phyloP scores from a whole-genome alignment of 2,797 vertebrate genomes.

The Ispidina picta region DNA sequence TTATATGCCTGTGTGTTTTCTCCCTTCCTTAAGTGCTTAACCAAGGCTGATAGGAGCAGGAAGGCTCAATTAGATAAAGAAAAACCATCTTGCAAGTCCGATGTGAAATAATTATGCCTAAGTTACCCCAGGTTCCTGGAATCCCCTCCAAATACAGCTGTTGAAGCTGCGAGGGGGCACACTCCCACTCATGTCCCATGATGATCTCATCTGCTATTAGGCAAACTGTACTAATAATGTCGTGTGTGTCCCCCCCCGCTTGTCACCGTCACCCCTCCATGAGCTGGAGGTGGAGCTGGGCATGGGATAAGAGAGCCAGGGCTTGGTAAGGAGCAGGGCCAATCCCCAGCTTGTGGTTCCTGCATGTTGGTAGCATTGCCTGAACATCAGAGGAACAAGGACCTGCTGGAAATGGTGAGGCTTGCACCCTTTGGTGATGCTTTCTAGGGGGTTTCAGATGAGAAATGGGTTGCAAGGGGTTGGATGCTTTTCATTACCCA shows the following conservation, averaged over 20 bases:
- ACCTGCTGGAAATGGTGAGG: constrained; percentile 51
- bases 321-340: neutral
- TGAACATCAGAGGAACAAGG: neutral
- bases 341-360: neutral
- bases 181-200: neutral
- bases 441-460: neutral
- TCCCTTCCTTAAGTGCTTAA: neutral
- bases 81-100: neutral
- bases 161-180: neutral
- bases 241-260: too few relatives aligned
- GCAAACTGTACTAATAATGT: constrained; percentile 25
- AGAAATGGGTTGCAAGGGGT: neutral
- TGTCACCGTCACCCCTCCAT: neutral
- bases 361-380: neutral
- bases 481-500: neutral
- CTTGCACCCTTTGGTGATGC: neutral
- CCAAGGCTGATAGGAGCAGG: neutral
- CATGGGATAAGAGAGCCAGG: constrained; percentile 27
- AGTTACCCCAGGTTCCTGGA: neutral
- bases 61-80: neutral
- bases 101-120: neutral
- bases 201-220: constrained; percentile 50
- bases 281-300: constrained; percentile 35
- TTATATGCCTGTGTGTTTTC: neutral
- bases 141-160: neutral